Evolutionary conservation across 2,113 vertebrate genomes (phyloP), one percentile per base, ranked within the genome.

Genomic region (Tenebrosternarchus preto): DNA sequence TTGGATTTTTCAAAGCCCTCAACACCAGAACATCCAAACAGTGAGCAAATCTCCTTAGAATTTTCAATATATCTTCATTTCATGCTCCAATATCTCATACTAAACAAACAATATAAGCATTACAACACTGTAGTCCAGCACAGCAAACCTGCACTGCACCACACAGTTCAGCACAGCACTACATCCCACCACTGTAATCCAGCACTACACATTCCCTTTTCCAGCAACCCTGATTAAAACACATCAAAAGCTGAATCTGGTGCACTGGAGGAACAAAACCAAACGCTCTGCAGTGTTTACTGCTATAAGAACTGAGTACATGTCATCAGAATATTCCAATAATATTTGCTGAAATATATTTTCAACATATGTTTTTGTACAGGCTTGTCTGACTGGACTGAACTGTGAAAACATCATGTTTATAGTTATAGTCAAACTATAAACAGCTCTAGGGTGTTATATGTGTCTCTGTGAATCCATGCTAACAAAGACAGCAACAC

Each of bases 1-100:
- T 78, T 87, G 90, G 77, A 74, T 78, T 74, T 88, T 79, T 79
- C 25, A 87, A 82, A 17, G 63, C 70, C 70, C 55, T 24, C 81
- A 77, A 88, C 87, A 86, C 79, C 66, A 73, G 87, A 68, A 61
- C 82, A 24, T 73, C 64, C 5, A 46, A 5, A 9, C 39, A 46
- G 5, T 8, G 39, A 46, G 5, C 39, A 46, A 5, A 9, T 4
- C 39, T 8, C 6, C 29, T 59, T n/a, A 57, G 27, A 50, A 11
- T 66, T n/a, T n/a, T n/a, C n/a, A n/a, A n/a, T n/a, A n/a, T n/a
- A n/a, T n/a, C n/a, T n/a, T n/a, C n/a, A n/a, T n/a, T n/a, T n/a
- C n/a, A n/a, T n/a, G n/a, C n/a, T n/a, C n/a, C n/a, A n/a, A n/a
- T n/a, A n/a, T n/a, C n/a, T n/a, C n/a, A n/a, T n/a, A n/a, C n/a